Percentiles rank a stretch among this genome's conserved stretches.
Evolutionary conservation across 2,888 invertebrate genomes (phyloP).

Genomic region (Operophtera brumata): DNA sequence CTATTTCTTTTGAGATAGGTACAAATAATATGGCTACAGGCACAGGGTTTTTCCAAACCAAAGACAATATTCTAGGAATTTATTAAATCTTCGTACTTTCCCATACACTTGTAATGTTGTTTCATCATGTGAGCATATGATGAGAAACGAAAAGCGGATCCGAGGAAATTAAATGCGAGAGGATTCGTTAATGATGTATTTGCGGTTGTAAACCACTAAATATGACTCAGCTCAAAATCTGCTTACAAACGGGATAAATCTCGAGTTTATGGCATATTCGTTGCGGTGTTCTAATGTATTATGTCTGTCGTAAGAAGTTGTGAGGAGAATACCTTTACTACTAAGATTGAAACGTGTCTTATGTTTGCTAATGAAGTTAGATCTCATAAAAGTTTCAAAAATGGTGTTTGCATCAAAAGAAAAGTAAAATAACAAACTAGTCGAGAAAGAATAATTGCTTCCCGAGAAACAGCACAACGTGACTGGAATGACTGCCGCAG

Average conservation of each 20-base stretch:
- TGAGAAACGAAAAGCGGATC: conserved; percentile 10
- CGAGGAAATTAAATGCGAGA: not conserved
- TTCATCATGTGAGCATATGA: not conserved
- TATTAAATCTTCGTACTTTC: not conserved
- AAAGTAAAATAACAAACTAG: not conserved
- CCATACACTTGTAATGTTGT: not conserved
- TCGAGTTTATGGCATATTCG: conserved; percentile 11
- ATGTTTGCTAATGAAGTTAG: not conserved
- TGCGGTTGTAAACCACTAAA: not conserved
- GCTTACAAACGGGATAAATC: conserved; percentile 21
- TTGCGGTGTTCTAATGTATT: conserved; percentile 7
- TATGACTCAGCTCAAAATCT: conserved; percentile 21
- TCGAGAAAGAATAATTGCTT: conserved; percentile 22
- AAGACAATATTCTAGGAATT: not conserved
- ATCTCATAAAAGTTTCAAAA: not conserved
- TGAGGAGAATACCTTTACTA: not conserved
- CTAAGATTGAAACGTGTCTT: not conserved
- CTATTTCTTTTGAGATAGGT: not conserved
- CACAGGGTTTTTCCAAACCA: not conserved
- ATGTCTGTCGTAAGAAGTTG: not conserved
- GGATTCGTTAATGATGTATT: not conserved
- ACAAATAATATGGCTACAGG: no score
- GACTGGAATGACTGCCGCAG: conserved; percentile 25
- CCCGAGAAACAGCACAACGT: conserved; percentile 27
- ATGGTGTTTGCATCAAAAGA: not conserved